These are phyloP conservation scores for Caenorhabditis sinica DNA, from an alignment of 2,888 invertebrate genomes.

Conservation along the genomic window DNA sequence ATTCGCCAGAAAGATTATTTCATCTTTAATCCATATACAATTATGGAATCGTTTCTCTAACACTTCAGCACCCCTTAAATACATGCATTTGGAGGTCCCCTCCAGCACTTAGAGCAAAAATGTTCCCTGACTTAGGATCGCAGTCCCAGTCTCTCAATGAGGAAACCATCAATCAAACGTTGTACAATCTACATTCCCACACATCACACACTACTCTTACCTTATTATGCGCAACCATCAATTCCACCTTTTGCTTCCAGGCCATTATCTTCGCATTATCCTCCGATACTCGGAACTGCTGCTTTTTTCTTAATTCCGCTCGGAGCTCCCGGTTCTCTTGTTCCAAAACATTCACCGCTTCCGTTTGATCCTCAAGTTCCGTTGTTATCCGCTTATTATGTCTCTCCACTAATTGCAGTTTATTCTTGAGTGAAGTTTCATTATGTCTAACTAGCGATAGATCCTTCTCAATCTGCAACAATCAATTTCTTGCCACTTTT, in stretches of 20 bases:
- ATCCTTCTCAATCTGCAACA: constrained; percentile 72
- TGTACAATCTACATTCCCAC: background rate
- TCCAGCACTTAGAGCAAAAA: no score
- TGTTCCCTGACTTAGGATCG: no score
- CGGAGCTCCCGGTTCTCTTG: constrained; percentile 74
- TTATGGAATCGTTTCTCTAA: no score
- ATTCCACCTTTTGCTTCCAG: constrained; percentile 77
- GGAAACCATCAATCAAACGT: background rate
- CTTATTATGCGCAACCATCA: constrained; percentile 77
- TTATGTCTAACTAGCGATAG: constrained; percentile 72
- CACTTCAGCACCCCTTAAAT: no score
- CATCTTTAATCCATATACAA: no score
- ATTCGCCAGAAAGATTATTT: no score
- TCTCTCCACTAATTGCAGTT: constrained; percentile 72
- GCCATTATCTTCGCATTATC: constrained; percentile 71
- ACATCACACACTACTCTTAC: constrained; percentile 14
- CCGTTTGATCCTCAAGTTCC: constrained; percentile 71
- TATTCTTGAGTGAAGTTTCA: constrained; percentile 73
- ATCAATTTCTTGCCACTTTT: background rate
- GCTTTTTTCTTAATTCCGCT: constrained; percentile 71
- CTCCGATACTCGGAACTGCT: constrained; percentile 70
- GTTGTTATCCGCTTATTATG: constrained; percentile 73
- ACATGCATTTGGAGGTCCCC: no score
- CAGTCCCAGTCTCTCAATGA: no score
- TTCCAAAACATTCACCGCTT: constrained; percentile 69